Conservation (phyloP, 2,797 vertebrate species). For the Poeciliopsis gracilis region DNA sequence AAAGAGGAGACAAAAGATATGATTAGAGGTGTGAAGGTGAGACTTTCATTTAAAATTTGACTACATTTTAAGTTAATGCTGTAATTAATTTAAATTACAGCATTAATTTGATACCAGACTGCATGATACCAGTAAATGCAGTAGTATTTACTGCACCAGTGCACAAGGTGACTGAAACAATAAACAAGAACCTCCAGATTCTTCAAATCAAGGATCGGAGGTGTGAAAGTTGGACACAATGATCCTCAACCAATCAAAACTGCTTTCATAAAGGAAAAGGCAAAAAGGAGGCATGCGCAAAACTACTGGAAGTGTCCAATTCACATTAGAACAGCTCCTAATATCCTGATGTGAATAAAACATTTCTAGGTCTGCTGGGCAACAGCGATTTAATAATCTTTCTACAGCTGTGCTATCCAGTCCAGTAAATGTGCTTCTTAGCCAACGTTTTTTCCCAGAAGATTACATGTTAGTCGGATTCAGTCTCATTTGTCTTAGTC, state of each 20-base stretch:
- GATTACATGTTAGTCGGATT: background rate
- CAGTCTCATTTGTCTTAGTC: background rate
- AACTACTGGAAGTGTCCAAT: background rate
- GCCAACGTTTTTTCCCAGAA: background rate
- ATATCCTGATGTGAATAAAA: background rate
- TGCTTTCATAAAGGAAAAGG: background rate
- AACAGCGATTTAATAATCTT: background rate
- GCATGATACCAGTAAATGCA: too few species aligned
- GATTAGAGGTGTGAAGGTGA: background rate
- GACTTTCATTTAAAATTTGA: background rate
- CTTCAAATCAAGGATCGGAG: background rate
- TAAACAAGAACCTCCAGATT: background rate
- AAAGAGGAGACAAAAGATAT: background rate
- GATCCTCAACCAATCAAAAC: background rate
- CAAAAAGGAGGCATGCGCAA: background rate
- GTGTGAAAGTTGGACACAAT: background rate
- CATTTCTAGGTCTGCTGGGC: background rate
- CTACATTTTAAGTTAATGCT: too few species aligned
- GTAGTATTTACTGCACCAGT: background rate
- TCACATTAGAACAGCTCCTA: background rate
- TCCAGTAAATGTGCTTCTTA: background rate
- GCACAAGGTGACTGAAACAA: background rate
- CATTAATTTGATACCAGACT: too few species aligned
- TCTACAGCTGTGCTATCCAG: background rate
- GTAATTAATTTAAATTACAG: too few species aligned